These are phyloP conservation scores for Lophius piscatorius DNA, from an alignment of 2,113 vertebrate genomes.

Conservation along the genomic window DNA sequence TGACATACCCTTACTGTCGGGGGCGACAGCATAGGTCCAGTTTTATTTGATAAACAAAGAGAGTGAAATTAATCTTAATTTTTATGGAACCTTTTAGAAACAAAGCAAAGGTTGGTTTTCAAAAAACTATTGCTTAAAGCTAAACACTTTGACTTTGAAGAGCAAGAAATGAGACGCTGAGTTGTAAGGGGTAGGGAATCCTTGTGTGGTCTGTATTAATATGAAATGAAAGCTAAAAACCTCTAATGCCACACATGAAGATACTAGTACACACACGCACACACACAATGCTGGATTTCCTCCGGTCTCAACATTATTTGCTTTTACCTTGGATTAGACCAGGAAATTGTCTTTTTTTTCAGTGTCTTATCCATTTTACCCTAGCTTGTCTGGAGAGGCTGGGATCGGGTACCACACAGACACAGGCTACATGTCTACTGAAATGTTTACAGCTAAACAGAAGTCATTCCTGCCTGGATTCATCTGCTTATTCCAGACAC, in stretches of 20 bases:
- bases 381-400: constrained; percentile 40
- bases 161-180: background rate
- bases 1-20: no score
- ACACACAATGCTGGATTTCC: constrained; percentile 9
- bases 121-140: no score
- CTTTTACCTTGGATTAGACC: constrained; percentile 58
- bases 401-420: constrained; percentile 26
- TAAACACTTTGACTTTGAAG: no score
- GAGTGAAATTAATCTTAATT: no score
- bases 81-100: no score
- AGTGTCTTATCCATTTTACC: constrained; percentile 46
- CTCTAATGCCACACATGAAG: constrained; percentile 2
- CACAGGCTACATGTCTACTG: no score
- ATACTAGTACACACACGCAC: background rate
- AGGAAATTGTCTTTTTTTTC: constrained; percentile 70
- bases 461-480: no score
- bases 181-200: background rate
- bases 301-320: constrained; percentile 29
- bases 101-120: no score
- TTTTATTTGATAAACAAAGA: no score
- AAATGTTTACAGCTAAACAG: no score
- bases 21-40: no score
- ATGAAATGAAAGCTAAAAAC: background rate
- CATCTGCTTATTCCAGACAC: no score
- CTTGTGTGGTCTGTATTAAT: constrained; percentile 5